A percentile compares a stretch with the other conserved stretches of the same genome.
phyloP scores from a whole-genome alignment of 2,888 invertebrate species.

The Lordiphosa fenestrarum region DNA sequence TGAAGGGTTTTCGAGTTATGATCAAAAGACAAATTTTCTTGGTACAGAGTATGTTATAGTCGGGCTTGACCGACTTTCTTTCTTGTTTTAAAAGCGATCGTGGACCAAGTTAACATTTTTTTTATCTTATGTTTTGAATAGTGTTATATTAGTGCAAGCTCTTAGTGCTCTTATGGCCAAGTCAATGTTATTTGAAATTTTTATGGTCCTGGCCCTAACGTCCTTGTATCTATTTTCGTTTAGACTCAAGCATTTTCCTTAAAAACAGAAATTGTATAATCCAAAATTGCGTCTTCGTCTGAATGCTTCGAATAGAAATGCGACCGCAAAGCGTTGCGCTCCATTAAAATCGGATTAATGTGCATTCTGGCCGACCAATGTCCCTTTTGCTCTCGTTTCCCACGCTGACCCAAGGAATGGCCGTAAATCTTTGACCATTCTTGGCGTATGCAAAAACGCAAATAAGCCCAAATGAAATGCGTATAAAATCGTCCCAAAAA shows the following conservation, averaged over 20 bases:
- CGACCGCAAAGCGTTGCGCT: slow-evolving; percentile 79
- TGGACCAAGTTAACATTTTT: too few species aligned
- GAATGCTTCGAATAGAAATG: slow-evolving; percentile 28
- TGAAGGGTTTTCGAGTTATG: too few species aligned
- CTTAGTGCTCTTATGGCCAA: too few species aligned
- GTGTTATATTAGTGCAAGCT: too few species aligned
- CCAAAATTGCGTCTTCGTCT: slow-evolving; percentile 24
- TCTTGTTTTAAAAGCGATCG: too few species aligned
- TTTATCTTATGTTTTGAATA: too few species aligned
- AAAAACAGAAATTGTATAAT: background rate
- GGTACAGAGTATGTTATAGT: too few species aligned
- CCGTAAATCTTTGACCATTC: slow-evolving; percentile 37
- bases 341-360: slow-evolving; percentile 80
- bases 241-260: slow-evolving; percentile 4
- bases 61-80: too few species aligned
- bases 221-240: slow-evolving; percentile 7
- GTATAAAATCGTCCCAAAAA: slow-evolving; percentile 56
- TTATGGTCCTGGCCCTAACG: too few species aligned
- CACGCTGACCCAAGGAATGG: slow-evolving; percentile 65
- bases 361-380: slow-evolving; percentile 48
- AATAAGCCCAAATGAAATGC: slow-evolving; percentile 51
- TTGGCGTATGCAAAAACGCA: slow-evolving; percentile 57
- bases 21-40: too few species aligned
- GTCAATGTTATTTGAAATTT: too few species aligned
- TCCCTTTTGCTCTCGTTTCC: slow-evolving; percentile 52